Evolutionary conservation across 2,888 invertebrate genomes (phyloP), one percentile per base, ranked within the genome.

Genomic region (Caenorhabditis sp.): DNA sequence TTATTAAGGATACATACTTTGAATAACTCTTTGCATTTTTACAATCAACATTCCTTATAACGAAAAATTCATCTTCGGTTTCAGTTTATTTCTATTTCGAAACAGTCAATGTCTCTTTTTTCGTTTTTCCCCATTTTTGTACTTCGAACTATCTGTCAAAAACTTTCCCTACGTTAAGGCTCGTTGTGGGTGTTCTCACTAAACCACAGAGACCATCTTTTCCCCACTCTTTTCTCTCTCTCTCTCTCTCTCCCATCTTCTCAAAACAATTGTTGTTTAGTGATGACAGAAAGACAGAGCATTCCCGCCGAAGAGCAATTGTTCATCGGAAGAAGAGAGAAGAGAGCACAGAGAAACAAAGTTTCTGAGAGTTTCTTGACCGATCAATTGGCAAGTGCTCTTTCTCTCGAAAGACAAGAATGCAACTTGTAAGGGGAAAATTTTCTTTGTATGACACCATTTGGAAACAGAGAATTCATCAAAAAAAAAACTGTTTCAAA

Each of bases 301-400:
- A 26, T n/a, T n/a, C n/a, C n/a, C n/a, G n/a, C 44, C 64, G 1
- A 35, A 35, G 44, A 63, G 63, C 63, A 63, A 35, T 68, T 68
- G 66, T 35, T 51, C 35, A 68, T 16, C 26, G 68, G 35, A n/a
- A 63, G n/a, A n/a, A 35, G 31, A 51, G 35, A 49, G 19, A 35
- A 49, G 19, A 41, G 31, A 35, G 49, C 51, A 66, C n/a, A 51
- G 41, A 35, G 41, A 16, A 26, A n/a, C 47, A 26, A 22, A 24
- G 19, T 10, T n/a, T 6, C 14, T 56, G 51, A 63, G 47, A 72
- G 47, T 28, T 58, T 56, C 31, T 51, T 28, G 61, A 49, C 47
- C 35, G 24, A 63, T 38, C 47, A 49, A 51, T 35, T 19, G 44
- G 38, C 38, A 38, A 10, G n/a, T 38, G 38, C 38, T 38, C 38